A percentile compares a stretch with the other conserved stretches of the same genome.
Conservation (phyloP, 1,140 invertebrate species). For the Atta texana region DNA sequence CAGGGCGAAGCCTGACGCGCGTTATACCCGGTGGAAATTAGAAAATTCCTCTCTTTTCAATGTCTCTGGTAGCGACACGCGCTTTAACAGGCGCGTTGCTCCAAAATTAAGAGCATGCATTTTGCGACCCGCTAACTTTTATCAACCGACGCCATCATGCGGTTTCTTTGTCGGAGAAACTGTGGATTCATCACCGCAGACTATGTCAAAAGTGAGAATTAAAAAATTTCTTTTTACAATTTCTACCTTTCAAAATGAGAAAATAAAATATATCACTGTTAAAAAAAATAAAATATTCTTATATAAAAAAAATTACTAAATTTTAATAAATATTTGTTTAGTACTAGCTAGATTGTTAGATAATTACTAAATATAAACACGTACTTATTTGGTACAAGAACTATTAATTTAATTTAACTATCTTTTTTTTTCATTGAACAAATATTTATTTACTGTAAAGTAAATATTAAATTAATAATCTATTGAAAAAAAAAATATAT, state of each 20-base stretch:
- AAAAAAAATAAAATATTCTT: background rate
- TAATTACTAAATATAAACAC: no score
- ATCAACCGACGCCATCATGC: conserved; percentile 19
- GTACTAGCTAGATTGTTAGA: no score
- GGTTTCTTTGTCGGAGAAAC: conserved; percentile 2
- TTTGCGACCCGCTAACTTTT: conserved; percentile 37
- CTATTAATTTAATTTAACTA: no score
- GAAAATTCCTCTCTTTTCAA: conserved; percentile 63
- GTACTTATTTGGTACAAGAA: no score
- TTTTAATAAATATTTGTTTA: no score
- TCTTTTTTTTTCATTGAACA: no score
- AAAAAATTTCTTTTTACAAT: background rate
- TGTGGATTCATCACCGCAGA: background rate
- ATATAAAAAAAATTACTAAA: background rate
- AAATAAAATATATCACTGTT: background rate
- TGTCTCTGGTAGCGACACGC: conserved; percentile 16
- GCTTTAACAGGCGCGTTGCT: conserved; percentile 40
- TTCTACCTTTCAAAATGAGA: background rate
- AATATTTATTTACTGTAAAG: no score
- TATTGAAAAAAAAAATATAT: no score
- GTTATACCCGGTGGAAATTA: conserved; percentile 35
- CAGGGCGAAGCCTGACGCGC: background rate
- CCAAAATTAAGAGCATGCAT: conserved; percentile 49
- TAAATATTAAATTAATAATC: no score
- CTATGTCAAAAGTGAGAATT: background rate